Percentiles rank a stretch among this genome's conserved stretches.
Evolutionary conservation across 2,113 vertebrate genomes (phyloP).

Genomic region (Erythrocercus mccallii): DNA sequence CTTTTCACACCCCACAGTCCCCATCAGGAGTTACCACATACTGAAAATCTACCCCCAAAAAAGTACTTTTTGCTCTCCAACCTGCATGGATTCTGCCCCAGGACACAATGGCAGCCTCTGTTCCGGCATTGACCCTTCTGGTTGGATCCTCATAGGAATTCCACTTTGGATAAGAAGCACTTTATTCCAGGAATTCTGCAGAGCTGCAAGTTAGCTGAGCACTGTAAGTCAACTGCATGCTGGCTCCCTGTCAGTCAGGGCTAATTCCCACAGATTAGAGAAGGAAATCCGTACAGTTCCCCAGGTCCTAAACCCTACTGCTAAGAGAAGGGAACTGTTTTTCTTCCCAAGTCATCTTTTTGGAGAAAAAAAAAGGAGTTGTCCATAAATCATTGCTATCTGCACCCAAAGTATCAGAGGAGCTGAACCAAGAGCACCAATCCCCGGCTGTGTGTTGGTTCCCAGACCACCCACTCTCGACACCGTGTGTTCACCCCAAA

Average conservation of each 20-base stretch:
- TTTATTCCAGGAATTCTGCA: not conserved
- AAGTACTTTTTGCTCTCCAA: not conserved
- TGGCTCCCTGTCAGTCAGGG: not conserved
- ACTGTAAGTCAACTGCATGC: not conserved
- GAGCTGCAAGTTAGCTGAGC: not conserved
- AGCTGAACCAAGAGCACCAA: not conserved
- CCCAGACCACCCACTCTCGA: not conserved
- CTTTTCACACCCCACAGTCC: not conserved
- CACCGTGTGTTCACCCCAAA: fast-evolving
- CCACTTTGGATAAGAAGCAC: not conserved
- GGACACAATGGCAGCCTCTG: not conserved
- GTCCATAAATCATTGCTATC: not conserved
- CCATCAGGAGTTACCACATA: not conserved
- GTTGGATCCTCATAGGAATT: not conserved
- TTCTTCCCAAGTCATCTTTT: not conserved
- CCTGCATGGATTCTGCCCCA: slow-evolving; percentile 21
- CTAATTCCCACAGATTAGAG: slow-evolving; percentile 54
- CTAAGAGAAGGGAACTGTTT: not conserved
- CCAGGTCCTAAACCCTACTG: slow-evolving; percentile 2
- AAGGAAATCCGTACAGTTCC: not conserved
- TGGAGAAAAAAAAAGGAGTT: fast-evolving
- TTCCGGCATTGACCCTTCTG: not conserved
- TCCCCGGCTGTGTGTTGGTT: not conserved
- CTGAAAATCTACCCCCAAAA: not conserved
- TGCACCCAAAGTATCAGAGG: not conserved